phyloP scores from a whole-genome alignment of 2,797 vertebrate genomes.

The Naso thynnoides region DNA sequence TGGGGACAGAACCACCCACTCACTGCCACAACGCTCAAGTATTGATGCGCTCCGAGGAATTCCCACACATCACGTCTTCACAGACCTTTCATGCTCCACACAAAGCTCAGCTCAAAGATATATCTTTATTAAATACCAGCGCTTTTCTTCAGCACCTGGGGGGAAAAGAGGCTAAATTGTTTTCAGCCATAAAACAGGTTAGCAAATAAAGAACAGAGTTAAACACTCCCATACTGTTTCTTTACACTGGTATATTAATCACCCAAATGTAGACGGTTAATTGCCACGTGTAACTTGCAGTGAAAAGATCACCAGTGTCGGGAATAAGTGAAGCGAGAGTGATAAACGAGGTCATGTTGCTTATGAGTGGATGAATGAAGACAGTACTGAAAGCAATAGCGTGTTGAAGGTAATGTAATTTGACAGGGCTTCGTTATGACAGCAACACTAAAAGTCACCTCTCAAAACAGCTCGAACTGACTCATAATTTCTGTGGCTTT shows the following conservation, averaged over 20 bases:
- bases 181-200: constrained; percentile 13
- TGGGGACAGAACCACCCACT: constrained; percentile 58
- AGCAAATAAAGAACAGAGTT: background rate
- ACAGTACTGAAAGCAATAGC: constrained; percentile 47
- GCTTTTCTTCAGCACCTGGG: constrained; percentile 18
- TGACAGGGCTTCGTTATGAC: constrained; percentile 38
- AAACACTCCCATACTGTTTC: background rate
- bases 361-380: constrained; percentile 58
- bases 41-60: constrained; percentile 64
- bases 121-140: constrained; percentile 26
- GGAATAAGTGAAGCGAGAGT: constrained; percentile 51
- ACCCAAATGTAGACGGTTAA: constrained; percentile 32
- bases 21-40: constrained; percentile 42
- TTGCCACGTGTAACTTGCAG: constrained; percentile 25
- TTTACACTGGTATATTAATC: constrained; percentile 16
- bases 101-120: constrained; percentile 33
- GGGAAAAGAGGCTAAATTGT: background rate
- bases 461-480: constrained; percentile 35
- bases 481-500: constrained; percentile 20
- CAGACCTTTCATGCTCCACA: constrained; percentile 37
- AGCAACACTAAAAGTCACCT: constrained; percentile 6
- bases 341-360: constrained; percentile 65
- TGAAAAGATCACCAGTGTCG: constrained; percentile 64
- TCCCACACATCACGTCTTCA: constrained; percentile 61
- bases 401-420: constrained; percentile 50